Percentiles rank a stretch among this genome's conserved stretches.
phyloP scores from a whole-genome alignment of 2,113 vertebrate genomes.

The Ictidomys tridecemlineatus region DNA sequence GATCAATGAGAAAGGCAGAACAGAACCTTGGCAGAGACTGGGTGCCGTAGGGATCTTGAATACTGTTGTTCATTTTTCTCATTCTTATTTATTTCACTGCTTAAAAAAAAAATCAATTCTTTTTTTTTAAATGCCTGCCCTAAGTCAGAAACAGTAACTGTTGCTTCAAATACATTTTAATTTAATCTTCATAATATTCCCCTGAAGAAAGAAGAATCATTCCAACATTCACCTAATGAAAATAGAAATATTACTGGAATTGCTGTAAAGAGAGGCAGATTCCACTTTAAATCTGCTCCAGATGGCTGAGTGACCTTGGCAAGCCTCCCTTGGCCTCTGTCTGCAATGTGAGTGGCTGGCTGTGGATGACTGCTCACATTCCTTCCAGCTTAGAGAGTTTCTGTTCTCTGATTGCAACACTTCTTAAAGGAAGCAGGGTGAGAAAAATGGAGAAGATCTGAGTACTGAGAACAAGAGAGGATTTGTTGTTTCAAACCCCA shows the following conservation, averaged over 20 bases:
- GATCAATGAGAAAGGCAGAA: no score
- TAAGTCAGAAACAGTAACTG: not conserved
- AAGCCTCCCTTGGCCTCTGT: no score
- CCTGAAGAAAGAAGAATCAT: not conserved
- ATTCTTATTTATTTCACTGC: not conserved
- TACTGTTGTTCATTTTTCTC: not conserved
- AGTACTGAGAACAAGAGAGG: not conserved
- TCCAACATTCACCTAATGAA: not conserved
- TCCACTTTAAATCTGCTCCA: not conserved
- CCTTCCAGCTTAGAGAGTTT: not conserved
- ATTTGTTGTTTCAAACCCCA: not conserved
- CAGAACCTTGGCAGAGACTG: not conserved
- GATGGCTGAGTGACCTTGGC: not conserved
- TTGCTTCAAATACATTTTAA: not conserved
- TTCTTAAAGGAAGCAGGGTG: not conserved
- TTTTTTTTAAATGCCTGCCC: not conserved
- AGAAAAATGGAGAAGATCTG: not conserved
- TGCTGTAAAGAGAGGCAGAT: not conserved
- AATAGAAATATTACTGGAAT: not conserved
- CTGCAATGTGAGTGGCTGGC: not conserved
- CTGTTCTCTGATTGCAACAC: not conserved
- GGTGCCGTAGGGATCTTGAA: not conserved
- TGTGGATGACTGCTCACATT: not conserved
- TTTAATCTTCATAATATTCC: not conserved
- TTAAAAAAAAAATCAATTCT: not conserved